Evolutionary conservation across 2,113 vertebrate species (phyloP).

Genomic region (Elephas maximus): DNA sequence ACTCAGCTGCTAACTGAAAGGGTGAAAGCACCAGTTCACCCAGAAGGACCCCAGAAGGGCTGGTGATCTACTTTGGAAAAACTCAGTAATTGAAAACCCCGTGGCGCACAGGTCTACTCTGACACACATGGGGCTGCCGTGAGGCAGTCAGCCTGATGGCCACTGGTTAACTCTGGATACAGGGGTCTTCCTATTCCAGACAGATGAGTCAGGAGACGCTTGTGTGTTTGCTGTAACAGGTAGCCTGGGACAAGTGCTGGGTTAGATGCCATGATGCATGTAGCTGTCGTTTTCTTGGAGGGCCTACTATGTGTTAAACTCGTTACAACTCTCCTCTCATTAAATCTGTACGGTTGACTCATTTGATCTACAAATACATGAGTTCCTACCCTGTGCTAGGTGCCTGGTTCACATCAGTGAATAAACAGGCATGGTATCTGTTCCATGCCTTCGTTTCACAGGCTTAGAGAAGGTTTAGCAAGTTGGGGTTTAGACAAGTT

Average conservation of each 20-base stretch:
- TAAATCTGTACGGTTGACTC: not conserved
- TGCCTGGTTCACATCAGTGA: not conserved
- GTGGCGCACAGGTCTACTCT: no score
- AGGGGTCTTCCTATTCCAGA: not conserved
- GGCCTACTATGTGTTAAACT: not conserved
- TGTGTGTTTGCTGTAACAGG: not conserved
- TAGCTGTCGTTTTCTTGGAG: not conserved
- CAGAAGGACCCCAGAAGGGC: not conserved
- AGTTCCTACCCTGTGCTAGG: not conserved
- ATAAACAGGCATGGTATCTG: not conserved
- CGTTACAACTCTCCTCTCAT: not conserved
- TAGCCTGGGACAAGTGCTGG: not conserved
- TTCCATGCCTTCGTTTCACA: not conserved
- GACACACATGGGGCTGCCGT: no score
- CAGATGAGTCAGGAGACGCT: not conserved
- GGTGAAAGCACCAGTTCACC: not conserved
- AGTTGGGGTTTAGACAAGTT: not conserved
- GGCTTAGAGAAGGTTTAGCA: not conserved
- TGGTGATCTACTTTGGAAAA: not conserved
- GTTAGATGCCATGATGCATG: not conserved
- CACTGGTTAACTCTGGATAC: not conserved
- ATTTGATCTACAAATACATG: not conserved
- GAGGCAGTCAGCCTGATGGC: no score
- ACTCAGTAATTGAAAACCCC: not conserved
- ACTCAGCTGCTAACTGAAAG: not conserved